Conservation (phyloP, 2,113 vertebrate genomes). For the Haliaeetus leucogaster region DNA sequence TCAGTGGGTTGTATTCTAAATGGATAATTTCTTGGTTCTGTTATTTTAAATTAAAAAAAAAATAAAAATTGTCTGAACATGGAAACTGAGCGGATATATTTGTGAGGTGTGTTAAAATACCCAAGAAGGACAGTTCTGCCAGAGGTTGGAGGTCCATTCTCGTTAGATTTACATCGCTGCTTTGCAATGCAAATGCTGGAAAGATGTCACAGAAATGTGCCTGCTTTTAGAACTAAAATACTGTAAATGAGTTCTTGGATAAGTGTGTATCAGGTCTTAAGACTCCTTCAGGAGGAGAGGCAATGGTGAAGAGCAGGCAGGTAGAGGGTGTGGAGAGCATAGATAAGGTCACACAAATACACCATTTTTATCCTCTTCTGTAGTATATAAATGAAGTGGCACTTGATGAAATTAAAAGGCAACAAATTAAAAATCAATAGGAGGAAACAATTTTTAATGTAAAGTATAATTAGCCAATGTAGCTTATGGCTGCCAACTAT, state of each 20-base stretch:
- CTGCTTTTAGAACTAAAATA: background rate
- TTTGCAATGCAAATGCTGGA: background rate
- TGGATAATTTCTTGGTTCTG: background rate
- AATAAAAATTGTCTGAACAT: background rate
- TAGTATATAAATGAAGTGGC: background rate
- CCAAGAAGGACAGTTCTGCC: background rate
- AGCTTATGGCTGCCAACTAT: conserved; percentile 1
- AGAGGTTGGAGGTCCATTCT: background rate
- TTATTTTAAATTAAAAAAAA: background rate
- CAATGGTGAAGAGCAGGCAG: background rate
- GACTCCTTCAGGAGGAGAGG: background rate
- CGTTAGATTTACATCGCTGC: background rate
- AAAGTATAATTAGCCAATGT: conserved; percentile 31
- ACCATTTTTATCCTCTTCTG: background rate
- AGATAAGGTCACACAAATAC: background rate
- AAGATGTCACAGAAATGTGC: background rate
- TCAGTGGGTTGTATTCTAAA: background rate
- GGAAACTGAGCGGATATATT: background rate
- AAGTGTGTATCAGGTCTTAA: background rate
- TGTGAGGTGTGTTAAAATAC: background rate
- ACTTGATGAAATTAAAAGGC: conserved; percentile 15
- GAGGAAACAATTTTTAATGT: conserved; percentile 22
- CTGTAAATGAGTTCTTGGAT: background rate
- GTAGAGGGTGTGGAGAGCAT: background rate
- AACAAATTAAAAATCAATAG: conserved; percentile 53